A percentile compares a stretch with the other conserved stretches of the same genome.
Evolutionary conservation across 2,888 invertebrate genomes (phyloP).

Genomic region (Sarcophaga carnaria): DNA sequence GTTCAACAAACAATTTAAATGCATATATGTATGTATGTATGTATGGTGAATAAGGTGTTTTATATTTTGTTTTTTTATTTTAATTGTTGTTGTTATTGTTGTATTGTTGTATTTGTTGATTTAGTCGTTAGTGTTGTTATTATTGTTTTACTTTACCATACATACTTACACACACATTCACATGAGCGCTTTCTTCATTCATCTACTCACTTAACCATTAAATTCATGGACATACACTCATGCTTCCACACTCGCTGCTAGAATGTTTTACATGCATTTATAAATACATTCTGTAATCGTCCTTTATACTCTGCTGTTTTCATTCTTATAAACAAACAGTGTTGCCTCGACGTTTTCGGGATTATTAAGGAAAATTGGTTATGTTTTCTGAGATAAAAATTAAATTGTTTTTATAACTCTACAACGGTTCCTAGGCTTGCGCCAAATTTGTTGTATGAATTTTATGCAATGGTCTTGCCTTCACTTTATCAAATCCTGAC

Average conservation of each 20-base stretch:
- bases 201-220: constrained; percentile 54
- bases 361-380: too few relatives aligned
- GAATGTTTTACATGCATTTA: background rate
- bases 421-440: too few relatives aligned
- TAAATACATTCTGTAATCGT: background rate
- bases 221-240: constrained; percentile 55
- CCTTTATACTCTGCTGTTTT: background rate
- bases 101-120: background rate
- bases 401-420: too few relatives aligned
- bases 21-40: too few relatives aligned
- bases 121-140: background rate
- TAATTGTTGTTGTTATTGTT: constrained; percentile 17
- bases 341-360: too few relatives aligned
- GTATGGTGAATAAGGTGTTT: constrained; percentile 32
- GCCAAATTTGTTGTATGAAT: too few relatives aligned
- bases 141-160: constrained; percentile 35
- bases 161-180: constrained; percentile 25
- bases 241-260: constrained; percentile 2
- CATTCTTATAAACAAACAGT: background rate
- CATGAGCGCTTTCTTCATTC: constrained; percentile 34
- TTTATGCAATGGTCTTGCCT: too few relatives aligned
- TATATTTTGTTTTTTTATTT: background rate
- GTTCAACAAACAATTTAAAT: constrained; percentile 25
- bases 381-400: too few relatives aligned
- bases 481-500: too few relatives aligned